Base-by-base conservation (phyloP, 2,888 invertebrate genomes). In the Chymomyza caudatula region DNA sequence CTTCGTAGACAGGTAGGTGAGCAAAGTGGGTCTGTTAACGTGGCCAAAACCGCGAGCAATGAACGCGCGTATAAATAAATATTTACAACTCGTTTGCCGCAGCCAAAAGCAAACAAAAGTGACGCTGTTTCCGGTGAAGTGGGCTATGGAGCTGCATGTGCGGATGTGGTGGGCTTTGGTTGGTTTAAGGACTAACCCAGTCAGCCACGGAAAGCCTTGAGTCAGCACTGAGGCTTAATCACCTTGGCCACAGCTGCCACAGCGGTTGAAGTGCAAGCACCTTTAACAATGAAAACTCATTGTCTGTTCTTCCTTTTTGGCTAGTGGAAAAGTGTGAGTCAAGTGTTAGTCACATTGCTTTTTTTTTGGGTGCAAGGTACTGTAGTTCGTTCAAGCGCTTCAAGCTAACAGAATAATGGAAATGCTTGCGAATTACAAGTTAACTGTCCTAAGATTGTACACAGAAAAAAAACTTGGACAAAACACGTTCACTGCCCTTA, bases 11-110 rank as follows among this genome's bases (percentile, higher is more conserved):
- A 56, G 69, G 47, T 23, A 25, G 68, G 52, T 55, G 61, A 53
- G 61, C 44, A 23, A n/a, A 51, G 65, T 29, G 43, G 29, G 70
- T 69, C 74, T 68, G 77, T 77, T 74, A 69, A 67, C 74, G 70
- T 77, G 77, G 64, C 71, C 67, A 52, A 71, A 20, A n/a, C 17
- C 37, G 37, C 29, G 37, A 13, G 37, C 78, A 78, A 78, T 87
- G 77, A 83, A 70, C 65, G 69, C 82, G 76, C 77, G 87, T 86
- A 83, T 85, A 83, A 87, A 83, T 83, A 83, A 83, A 83, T 83
- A 83, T 83, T 83, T 83, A 83, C 87, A 83, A 83, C 86, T 83
- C 83, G 83, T 83, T 83, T 83, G 83, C 86, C 81, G 76, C 86
- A 83, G 73, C 84, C 81, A 85, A 81, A 70, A 81, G 80, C 76